Base-by-base conservation (phyloP, 2,113 vertebrate genomes). In the Bettongia penicillata region DNA sequence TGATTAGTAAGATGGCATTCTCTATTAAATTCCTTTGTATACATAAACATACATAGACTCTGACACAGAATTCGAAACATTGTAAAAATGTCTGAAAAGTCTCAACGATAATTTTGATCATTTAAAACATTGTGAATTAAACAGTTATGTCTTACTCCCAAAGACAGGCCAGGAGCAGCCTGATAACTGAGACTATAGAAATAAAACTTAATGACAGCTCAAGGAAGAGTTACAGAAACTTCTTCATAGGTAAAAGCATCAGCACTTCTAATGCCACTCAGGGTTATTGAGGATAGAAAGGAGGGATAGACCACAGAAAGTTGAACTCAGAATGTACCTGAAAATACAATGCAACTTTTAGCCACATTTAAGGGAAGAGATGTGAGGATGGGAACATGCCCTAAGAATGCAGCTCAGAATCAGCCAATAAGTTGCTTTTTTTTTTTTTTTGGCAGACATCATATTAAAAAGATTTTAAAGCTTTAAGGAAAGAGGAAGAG, bases 391-490 rank as follows among this genome's bases (percentile, higher is more conserved):
- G 93, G 16, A 89, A 91, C 1, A 19, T 94, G 92, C 50, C 55
- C 55, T 14, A 16, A 93, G 77, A 91, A 91, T 52, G 23, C 14
- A 95, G 51, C 55, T 51, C 84, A 90, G 52, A 95, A 89, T 1
- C 51, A 93, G 25, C 11, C 1, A 8, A n/a, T 43, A 95, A 92
- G 49, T 53, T 68, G 9, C 92, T 89, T 94, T 51, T 55, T n/a
- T n/a, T n/a, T n/a, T n/a, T n/a, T 68, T 84, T 93, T 89, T 94
- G 51, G 51, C 92, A 95, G 26, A 90, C 93, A 96, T 49, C 49
- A 23, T n/a, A 94, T 49, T 2, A 50, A 95, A 97, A 51, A 0
- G 49, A 51, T 92, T 61, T 90, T 53, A 97, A 90, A 37, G 11
- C 91, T 52, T 93, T 47, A 47, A 91, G 49, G 84, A 95, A 96